These are phyloP conservation scores for Sciaenops ocellatus DNA, from an alignment of 2,797 vertebrate species.

Conservation along the genomic window DNA sequence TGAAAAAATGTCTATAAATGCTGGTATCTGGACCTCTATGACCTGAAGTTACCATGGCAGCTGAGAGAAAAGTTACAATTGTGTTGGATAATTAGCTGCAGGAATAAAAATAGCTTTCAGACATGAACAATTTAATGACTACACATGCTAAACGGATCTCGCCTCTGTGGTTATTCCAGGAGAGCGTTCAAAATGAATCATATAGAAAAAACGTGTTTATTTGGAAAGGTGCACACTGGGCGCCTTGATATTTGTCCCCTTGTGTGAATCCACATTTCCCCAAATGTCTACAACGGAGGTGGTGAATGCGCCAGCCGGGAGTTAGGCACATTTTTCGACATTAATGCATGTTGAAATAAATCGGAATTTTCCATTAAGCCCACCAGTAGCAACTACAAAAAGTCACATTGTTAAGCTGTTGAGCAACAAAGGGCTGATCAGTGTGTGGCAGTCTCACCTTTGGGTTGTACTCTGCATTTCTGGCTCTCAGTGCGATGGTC, in stretches of 20 bases:
- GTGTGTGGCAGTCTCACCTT: constrained; percentile 88
- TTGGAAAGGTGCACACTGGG: too few relatives aligned
- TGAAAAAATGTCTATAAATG: too few relatives aligned
- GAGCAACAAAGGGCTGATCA: background rate
- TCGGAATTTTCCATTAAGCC: background rate
- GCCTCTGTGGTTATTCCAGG: too few relatives aligned
- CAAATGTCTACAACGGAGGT: background rate
- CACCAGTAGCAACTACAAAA: background rate
- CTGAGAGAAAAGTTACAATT: too few relatives aligned
- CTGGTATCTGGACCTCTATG: too few relatives aligned
- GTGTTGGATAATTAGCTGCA: too few relatives aligned
- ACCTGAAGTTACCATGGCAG: too few relatives aligned
- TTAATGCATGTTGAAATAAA: background rate
- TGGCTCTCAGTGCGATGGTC: constrained; percentile 98
- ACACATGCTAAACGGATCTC: too few relatives aligned
- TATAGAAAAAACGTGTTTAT: background rate
- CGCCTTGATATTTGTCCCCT: background rate
- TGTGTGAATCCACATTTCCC: background rate
- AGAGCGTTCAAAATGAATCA: background rate
- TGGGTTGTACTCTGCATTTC: constrained; percentile 99
- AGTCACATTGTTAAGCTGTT: background rate
- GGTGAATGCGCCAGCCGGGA: background rate
- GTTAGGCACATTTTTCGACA: background rate
- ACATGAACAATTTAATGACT: too few relatives aligned
- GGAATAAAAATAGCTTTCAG: too few relatives aligned